Base-by-base conservation (phyloP, 2,113 vertebrate genomes). In the Cyanoramphus novaezelandiae region DNA sequence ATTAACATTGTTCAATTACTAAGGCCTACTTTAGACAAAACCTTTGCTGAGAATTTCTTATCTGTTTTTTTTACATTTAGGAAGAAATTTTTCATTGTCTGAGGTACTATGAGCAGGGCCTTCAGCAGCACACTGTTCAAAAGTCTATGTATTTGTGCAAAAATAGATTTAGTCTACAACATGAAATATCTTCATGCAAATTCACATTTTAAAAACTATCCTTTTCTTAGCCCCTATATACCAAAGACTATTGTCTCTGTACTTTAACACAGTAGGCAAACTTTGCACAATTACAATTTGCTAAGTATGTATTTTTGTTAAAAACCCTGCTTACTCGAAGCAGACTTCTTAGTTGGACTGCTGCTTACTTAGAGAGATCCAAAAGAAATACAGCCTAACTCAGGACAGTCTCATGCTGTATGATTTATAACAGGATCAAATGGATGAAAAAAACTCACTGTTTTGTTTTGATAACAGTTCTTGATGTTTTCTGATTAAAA, bases 221-320 rank as follows among this genome's bases (percentile, higher is more conserved):
- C 0, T 8, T 3, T 6, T 74, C 80, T 27, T 6, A 3, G 13
- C 13, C 10, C 2, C 5, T 9, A 1, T 8, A 6, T 60, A 24
- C 57, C 52, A 52, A 77, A 41, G 24, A 23, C 18, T 6, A 9
- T 52, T 33, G 6, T 33, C 25, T 23, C 12, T 24, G 18, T 4
- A 8, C 29, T 50, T 15, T 57, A 79, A 50, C 5, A 10, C 0
- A 0, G 20, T 27, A 92, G 52, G 64, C 8, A 62, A 84, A 57
- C 9, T 78, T 87, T 10, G 10, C 29, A 71, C 13, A 65, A 37
- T n/a, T 72, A 28, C 20, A 13, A 7, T 57, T 64, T 62, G 7
- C 2, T 59, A 82, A 87, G 33, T 24, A 33, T 3, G 3, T 27
- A 28, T 76, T 52, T 24, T 37, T 62, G 9, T 69, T 90, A n/a